A percentile compares a stretch with the other conserved stretches of the same genome.
These are phyloP conservation scores for Lasioglossum oenotherae DNA, from an alignment of 2,888 invertebrate genomes.

Conservation along the genomic window DNA sequence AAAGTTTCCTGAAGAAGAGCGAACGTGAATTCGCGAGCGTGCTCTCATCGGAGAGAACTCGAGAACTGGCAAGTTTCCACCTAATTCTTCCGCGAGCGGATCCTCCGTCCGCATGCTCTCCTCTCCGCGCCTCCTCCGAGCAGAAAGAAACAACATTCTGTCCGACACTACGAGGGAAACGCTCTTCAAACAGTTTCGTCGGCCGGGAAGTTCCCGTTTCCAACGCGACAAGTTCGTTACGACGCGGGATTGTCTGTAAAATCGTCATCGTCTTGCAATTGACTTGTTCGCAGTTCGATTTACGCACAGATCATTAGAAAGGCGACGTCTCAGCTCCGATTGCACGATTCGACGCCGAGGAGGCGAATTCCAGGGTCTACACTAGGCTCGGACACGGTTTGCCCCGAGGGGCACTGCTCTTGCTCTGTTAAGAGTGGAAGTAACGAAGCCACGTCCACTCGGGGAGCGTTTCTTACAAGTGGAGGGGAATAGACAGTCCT, in stretches of 20 bases:
- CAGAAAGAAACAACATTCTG: slow-evolving; percentile 6
- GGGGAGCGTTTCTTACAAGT: too few species aligned
- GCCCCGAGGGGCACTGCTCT: not conserved
- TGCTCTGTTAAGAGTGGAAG: not conserved
- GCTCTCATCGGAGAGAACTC: slow-evolving; percentile 50
- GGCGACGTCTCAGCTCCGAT: not conserved
- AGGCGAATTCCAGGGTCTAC: not conserved
- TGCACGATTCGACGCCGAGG: not conserved
- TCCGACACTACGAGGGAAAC: slow-evolving; percentile 23
- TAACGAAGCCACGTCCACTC: not conserved
- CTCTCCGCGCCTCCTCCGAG: not conserved
- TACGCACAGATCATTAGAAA: not conserved
- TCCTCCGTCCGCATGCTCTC: slow-evolving; percentile 11
- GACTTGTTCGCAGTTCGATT: not conserved
- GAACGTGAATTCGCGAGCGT: slow-evolving; percentile 38
- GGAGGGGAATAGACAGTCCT: too few species aligned
- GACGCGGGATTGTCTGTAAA: not conserved
- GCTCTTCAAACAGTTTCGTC: slow-evolving; percentile 41
- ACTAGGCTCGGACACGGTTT: not conserved
- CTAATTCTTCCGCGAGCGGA: slow-evolving; percentile 45
- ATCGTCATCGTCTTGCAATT: not conserved
- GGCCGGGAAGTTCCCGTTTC: slow-evolving; percentile 16
- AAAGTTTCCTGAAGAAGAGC: not conserved
- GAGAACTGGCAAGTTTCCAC: slow-evolving; percentile 44
- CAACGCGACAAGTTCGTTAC: slow-evolving; percentile 12